Evolutionary conservation across 2,888 invertebrate genomes (phyloP).

Genomic region (Limnephilus marmoratus): DNA sequence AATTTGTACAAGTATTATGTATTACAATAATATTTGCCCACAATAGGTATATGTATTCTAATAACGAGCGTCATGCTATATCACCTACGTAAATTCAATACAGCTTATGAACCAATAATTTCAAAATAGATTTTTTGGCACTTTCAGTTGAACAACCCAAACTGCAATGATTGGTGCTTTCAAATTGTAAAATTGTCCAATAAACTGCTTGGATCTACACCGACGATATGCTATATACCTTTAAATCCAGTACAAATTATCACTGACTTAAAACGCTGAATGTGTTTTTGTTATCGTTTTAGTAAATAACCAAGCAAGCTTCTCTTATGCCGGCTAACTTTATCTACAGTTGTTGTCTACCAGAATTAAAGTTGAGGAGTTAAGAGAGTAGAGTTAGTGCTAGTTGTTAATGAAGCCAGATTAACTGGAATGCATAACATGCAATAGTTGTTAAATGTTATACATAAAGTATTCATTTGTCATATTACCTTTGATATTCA

Average conservation of each 20-base stretch:
- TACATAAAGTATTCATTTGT: conserved; percentile 41
- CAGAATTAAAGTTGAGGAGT: conserved; percentile 28
- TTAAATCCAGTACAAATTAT: conserved; percentile 14
- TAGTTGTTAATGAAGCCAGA: conserved; percentile 50
- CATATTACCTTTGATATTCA: conserved; percentile 59
- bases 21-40: conserved; percentile 15
- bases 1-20: not conserved
- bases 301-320: conserved; percentile 22
- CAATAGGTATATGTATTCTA: not conserved
- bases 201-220: too few relatives aligned
- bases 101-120: too few relatives aligned
- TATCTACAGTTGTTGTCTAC: conserved; percentile 21
- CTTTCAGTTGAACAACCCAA: too few relatives aligned
- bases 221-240: not conserved
- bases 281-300: not conserved
- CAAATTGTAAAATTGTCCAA: too few relatives aligned
- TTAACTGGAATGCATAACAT: conserved; percentile 57
- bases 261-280: not conserved
- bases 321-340: conserved; percentile 11
- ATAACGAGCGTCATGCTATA: conserved; percentile 6
- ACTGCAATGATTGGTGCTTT: too few relatives aligned
- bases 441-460: conserved; percentile 46
- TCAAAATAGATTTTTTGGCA: too few relatives aligned
- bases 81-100: too few relatives aligned
- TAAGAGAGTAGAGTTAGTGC: conserved; percentile 22